Conservation (phyloP, 1,140 invertebrate genomes). For the Nebria ingens region DNA sequence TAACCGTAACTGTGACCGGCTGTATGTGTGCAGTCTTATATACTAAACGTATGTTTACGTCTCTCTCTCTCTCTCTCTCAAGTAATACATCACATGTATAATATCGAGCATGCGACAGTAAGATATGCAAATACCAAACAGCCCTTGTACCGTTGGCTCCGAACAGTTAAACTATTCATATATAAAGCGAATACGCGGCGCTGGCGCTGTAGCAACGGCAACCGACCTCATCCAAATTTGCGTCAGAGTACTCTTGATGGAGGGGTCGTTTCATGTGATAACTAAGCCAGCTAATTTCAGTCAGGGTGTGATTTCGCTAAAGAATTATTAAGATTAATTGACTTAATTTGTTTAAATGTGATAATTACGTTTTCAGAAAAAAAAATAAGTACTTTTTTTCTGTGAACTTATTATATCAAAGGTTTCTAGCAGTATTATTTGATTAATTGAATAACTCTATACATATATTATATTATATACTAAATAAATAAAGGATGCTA, state of each 20-base stretch:
- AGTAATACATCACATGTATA: constrained; percentile 4
- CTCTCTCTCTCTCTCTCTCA: not conserved
- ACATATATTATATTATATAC: no score
- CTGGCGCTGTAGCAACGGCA: no score
- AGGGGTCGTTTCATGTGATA: not conserved
- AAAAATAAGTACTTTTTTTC: not conserved
- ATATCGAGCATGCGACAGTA: not conserved
- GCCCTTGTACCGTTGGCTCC: not conserved
- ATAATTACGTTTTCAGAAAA: not conserved
- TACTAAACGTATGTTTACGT: no score
- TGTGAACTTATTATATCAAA: no score
- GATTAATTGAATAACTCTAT: no score
- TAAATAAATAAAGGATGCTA: no score
- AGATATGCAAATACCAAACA: not conserved
- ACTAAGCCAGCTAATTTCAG: not conserved
- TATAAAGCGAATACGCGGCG: no score
- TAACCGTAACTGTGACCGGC: no score
- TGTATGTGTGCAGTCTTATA: no score
- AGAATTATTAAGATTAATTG: constrained; percentile 7
- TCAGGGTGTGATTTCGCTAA: not conserved
- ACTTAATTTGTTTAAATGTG: constrained; percentile 5
- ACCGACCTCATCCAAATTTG: no score
- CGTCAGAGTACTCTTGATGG: no score
- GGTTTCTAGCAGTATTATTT: no score
- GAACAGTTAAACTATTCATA: not conserved